Percentiles rank a stretch among this genome's conserved stretches.
Evolutionary conservation across 2,797 vertebrate genomes (phyloP).

Genomic region (Streptopelia turtur): DNA sequence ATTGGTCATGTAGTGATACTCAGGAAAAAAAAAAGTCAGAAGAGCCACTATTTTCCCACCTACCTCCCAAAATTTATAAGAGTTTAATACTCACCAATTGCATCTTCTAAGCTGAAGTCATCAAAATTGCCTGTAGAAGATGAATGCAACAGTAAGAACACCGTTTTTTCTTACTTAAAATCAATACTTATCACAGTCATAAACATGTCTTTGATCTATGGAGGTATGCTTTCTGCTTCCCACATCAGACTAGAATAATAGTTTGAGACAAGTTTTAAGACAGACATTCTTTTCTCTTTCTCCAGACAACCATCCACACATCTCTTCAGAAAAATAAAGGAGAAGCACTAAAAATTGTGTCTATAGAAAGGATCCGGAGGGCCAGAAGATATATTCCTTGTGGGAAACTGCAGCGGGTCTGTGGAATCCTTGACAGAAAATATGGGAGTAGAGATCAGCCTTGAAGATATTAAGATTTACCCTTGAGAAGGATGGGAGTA

Average conservation of each 20-base stretch:
- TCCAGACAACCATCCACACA: neutral
- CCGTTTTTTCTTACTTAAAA: neutral
- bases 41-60: neutral
- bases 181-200: neutral
- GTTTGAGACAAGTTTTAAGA: neutral
- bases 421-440: too few relatives aligned
- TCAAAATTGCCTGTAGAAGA: neutral
- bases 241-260: neutral
- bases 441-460: too few relatives aligned
- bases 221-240: neutral
- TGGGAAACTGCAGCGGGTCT: too few relatives aligned
- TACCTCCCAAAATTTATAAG: neutral
- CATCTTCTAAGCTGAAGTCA: neutral
- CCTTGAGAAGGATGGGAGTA: too few relatives aligned
- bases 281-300: neutral
- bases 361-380: neutral
- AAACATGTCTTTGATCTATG: neutral
- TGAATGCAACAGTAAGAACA: slow-evolving; percentile 4
- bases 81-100: slow-evolving; percentile 3
- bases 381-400: neutral
- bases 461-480: too few relatives aligned
- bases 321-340: neutral
- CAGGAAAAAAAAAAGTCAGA: neutral
- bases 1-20: neutral
- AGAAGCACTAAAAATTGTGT: neutral